These are phyloP conservation scores for Rostratula benghalensis DNA, from an alignment of 2,113 vertebrate genomes.

Conservation along the genomic window DNA sequence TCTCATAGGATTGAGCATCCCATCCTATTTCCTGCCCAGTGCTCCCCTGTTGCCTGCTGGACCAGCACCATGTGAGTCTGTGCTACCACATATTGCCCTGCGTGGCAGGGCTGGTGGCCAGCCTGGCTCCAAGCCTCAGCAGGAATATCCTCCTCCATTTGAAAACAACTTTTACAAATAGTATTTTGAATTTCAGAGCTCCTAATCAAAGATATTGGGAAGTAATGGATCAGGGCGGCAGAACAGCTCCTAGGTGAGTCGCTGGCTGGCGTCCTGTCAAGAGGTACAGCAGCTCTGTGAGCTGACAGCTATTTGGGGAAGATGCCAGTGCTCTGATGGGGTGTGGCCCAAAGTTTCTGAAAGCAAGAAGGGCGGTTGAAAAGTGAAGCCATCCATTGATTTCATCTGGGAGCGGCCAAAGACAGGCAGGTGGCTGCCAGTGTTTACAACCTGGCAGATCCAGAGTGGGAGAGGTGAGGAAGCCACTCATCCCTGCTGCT, in stretches of 20 bases:
- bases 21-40: neutral
- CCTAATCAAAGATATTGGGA: neutral
- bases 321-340: neutral
- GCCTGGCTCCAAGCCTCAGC: fast-evolving
- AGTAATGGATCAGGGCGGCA: fast-evolving
- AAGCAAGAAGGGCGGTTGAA: neutral
- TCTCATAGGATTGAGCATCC: neutral
- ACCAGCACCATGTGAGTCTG: fast-evolving
- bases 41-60: neutral
- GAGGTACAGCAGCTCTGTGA: fast-evolving
- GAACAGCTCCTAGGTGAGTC: neutral
- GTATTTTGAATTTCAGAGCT: neutral
- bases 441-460: neutral
- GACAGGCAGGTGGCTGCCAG: neutral
- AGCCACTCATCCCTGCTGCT: neutral
- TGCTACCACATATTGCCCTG: neutral
- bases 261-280: fast-evolving
- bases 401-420: neutral
- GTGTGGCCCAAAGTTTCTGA: neutral
- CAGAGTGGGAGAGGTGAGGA: neutral
- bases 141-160: neutral
- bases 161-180: neutral
- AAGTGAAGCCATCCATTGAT: neutral
- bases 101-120: fast-evolving
- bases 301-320: neutral